Evolutionary conservation across 1,140 invertebrate genomes (phyloP).

Genomic region (roundworm (Caenorhabditis elegans)): WBcel235 BX284606.5:13347501-13348000

Average conservation of each 20-base stretch:
- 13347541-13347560: too few species aligned
- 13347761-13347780: background rate
- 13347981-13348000: background rate
- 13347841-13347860: background rate
- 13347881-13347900: background rate
- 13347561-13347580: too few species aligned
- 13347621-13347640: too few species aligned
- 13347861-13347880: background rate
- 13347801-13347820: constrained; percentile 11
- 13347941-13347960: background rate
- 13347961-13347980: background rate
- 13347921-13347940: too few species aligned
- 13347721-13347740: background rate
- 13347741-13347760: background rate
- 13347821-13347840: constrained; percentile 7
- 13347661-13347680: constrained; percentile 31
- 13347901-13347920: background rate
- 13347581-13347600: too few species aligned
- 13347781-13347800: background rate
- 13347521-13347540: too few species aligned
- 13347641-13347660: too few species aligned
- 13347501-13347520: too few species aligned
- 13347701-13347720: background rate
- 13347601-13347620: too few species aligned
- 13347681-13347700: background rate